Percentiles rank a stretch among this genome's conserved stretches.
Conservation (phyloP, 2,888 invertebrate genomes). For the Sceliomorpha sp. region DNA sequence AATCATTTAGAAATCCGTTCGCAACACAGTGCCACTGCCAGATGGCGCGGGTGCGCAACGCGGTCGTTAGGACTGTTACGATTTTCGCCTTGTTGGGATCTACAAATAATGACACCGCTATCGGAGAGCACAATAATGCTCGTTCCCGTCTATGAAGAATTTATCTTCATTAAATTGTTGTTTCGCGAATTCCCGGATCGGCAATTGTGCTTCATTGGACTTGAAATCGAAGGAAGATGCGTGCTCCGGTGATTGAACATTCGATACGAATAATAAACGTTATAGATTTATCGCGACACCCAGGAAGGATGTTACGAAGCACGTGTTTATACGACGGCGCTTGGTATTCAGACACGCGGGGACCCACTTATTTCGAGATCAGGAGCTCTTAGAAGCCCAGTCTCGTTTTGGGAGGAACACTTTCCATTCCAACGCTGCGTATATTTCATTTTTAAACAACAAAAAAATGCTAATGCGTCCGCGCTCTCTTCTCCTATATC, state of each 20-base stretch:
- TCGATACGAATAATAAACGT: constrained; percentile 46
- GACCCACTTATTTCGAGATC: constrained; percentile 80
- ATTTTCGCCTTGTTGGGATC: constrained; percentile 72
- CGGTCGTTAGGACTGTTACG: constrained; percentile 75
- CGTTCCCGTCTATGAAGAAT: constrained; percentile 11
- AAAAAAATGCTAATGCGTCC: constrained; percentile 79
- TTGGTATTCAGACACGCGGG: constrained; percentile 78
- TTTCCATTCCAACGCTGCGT: constrained; percentile 68
- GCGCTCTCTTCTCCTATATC: constrained; percentile 69
- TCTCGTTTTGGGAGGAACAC: constrained; percentile 64
- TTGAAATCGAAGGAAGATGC: too few species aligned
- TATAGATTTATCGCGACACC: constrained; percentile 36
- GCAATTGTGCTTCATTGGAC: too few species aligned
- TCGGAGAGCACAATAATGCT: constrained; percentile 33
- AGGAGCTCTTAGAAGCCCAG: constrained; percentile 62
- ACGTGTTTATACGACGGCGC: constrained; percentile 61
- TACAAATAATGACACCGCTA: constrained; percentile 72
- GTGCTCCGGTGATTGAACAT: too few species aligned
- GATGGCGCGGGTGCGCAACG: constrained; percentile 73
- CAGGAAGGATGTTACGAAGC: constrained; percentile 46
- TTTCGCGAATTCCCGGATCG: too few species aligned
- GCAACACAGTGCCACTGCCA: constrained; percentile 67
- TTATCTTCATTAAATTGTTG: too few species aligned
- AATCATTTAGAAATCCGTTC: constrained; percentile 66
- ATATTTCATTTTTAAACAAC: constrained; percentile 81